Evolutionary conservation across 2,113 vertebrate species (phyloP).

Genomic region (Fregetta grallaria): DNA sequence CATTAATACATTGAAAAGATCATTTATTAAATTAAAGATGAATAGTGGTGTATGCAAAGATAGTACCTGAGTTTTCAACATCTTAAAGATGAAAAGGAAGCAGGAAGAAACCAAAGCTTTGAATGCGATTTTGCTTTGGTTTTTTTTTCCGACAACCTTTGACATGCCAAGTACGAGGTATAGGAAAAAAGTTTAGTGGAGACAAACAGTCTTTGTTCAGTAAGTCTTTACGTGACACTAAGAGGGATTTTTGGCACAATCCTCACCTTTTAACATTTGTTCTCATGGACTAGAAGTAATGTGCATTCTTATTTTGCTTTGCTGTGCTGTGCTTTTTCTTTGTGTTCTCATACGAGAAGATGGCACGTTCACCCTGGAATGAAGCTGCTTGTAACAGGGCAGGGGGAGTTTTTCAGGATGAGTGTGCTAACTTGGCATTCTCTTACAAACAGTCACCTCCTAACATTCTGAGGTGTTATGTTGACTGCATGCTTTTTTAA

Average conservation of each 20-base stretch:
- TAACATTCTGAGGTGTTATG: not conserved
- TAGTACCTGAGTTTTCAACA: slow-evolving; percentile 57
- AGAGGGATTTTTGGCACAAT: slow-evolving; percentile 42
- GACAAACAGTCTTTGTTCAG: slow-evolving; percentile 49
- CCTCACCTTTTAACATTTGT: slow-evolving; percentile 25
- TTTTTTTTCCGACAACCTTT: not conserved
- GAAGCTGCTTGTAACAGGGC: not conserved
- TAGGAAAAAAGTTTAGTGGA: slow-evolving; percentile 33
- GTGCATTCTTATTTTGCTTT: slow-evolving; percentile 25
- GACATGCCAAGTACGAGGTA: not conserved
- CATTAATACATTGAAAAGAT: slow-evolving; percentile 72
- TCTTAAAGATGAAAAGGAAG: slow-evolving; percentile 45
- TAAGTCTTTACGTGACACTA: slow-evolving; percentile 39
- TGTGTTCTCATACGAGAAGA: not conserved
- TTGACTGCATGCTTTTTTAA: not conserved
- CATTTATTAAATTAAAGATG: slow-evolving; percentile 72
- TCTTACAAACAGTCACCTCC: not conserved
- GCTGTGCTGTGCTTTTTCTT: not conserved
- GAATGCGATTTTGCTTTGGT: not conserved
- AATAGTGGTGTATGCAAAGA: slow-evolving; percentile 55
- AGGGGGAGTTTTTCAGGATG: not conserved
- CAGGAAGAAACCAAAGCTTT: not conserved
- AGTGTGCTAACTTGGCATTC: not conserved
- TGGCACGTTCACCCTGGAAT: slow-evolving; percentile 8
- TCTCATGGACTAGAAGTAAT: slow-evolving; percentile 29